Conservation (phyloP, 2,797 vertebrate species). For the Vultur gryphus region DNA sequence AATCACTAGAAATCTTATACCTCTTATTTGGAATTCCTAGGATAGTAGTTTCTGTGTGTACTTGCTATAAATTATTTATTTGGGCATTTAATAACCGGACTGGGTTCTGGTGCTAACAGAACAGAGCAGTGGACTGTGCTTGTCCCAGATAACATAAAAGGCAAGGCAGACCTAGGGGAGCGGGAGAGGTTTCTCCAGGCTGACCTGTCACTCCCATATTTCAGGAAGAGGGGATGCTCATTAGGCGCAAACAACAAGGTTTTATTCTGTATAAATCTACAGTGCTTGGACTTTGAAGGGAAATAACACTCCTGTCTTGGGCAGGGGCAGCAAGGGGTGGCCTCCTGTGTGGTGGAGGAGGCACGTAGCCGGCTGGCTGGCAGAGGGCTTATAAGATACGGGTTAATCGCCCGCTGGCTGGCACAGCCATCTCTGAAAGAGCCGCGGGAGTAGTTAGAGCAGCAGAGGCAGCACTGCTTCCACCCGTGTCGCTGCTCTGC, state of each 20-base stretch:
- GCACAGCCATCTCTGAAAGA: rapidly evolving
- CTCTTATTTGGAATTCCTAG: not conserved
- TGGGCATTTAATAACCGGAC: not conserved
- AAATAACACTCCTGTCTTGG: not conserved
- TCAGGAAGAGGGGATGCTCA: not conserved
- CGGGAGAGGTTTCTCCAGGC: not conserved
- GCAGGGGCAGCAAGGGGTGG: not conserved
- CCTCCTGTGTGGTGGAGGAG: not conserved
- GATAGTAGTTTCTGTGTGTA: not conserved
- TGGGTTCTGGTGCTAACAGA: not conserved
- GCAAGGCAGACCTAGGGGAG: not conserved
- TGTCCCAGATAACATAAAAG: not conserved
- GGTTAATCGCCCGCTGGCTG: not conserved
- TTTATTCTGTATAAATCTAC: not conserved
- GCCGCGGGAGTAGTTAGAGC: not conserved
- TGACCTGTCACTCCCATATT: not conserved
- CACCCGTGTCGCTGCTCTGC: rapidly evolving
- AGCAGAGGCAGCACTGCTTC: not conserved
- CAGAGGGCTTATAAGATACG: not conserved
- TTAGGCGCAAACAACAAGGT: not conserved
- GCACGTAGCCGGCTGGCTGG: rapidly evolving
- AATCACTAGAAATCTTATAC: not conserved
- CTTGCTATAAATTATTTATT: not conserved
- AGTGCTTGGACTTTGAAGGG: not conserved
- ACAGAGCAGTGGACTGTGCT: not conserved